These are phyloP conservation scores for Clarias platycephalus DNA, from an alignment of 2,797 vertebrate species.

Conservation along the genomic window DNA sequence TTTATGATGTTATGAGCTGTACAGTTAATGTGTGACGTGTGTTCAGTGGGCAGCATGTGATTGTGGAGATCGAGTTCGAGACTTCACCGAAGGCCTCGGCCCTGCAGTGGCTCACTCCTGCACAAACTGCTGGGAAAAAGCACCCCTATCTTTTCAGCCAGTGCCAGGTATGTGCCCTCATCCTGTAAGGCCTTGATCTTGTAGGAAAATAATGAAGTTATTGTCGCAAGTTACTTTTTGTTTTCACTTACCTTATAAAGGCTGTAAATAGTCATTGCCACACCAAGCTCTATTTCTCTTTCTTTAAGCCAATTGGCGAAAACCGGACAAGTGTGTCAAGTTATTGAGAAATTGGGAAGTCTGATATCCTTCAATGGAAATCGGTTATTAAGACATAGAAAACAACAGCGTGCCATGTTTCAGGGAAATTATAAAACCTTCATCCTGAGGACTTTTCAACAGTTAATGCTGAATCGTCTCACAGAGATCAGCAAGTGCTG, in stretches of 20 bases:
- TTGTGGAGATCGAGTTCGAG: slow-evolving; percentile 89
- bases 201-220: background rate
- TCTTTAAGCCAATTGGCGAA: background rate
- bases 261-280: background rate
- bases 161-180: slow-evolving; percentile 82
- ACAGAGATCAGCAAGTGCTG: background rate
- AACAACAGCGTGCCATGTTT: background rate
- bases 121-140: slow-evolving; percentile 91
- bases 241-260: background rate
- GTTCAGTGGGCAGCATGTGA: slow-evolving; percentile 87
- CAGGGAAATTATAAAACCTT: background rate
- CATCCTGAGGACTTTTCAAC: background rate
- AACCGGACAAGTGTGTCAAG: background rate
- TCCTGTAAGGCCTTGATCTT: background rate
- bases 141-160: slow-evolving; percentile 96
- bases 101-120: slow-evolving; percentile 91
- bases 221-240: background rate
- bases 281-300: background rate
- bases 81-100: slow-evolving; percentile 87
- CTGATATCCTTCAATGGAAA: background rate
- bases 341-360: background rate
- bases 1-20: too few relatives aligned
- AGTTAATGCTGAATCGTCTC: too few relatives aligned
- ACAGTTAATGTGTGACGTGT: slow-evolving; percentile 1
- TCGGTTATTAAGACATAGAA: background rate